phyloP scores from a whole-genome alignment of 2,888 invertebrate genomes.

The Anticlea derivata region DNA sequence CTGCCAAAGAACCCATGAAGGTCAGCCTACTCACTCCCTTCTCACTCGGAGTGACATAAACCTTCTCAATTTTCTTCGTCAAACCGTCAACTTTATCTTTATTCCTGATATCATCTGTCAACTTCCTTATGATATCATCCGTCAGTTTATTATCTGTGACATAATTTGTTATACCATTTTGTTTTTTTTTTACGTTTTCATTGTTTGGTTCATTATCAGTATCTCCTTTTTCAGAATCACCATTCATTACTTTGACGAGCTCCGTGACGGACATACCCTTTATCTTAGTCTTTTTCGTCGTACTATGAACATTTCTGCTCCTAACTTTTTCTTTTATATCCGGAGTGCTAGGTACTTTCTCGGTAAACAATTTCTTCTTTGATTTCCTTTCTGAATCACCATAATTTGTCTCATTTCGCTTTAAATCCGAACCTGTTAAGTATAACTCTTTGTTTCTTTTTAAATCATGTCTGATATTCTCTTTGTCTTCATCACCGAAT shows the following conservation, averaged over 20 bases:
- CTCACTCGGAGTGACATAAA: conserved; percentile 43
- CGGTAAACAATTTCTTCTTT: conserved; percentile 71
- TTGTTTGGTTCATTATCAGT: conserved; percentile 24
- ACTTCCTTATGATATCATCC: not conserved
- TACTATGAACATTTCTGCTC: conserved; percentile 53
- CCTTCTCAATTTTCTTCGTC: conserved; percentile 51
- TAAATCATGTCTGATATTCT: conserved; percentile 59
- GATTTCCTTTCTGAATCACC: conserved; percentile 57
- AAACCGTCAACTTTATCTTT: conserved; percentile 32
- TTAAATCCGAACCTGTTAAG: conserved; percentile 63
- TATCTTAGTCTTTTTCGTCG: conserved; percentile 56
- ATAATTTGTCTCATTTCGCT: conserved; percentile 47
- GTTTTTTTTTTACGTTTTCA: conserved; percentile 38
- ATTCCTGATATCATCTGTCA: conserved; percentile 5
- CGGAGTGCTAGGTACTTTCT: conserved; percentile 58
- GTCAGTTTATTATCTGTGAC: conserved; percentile 1
- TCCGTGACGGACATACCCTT: conserved; percentile 68
- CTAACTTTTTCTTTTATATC: conserved; percentile 53
- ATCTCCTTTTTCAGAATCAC: conserved; percentile 18
- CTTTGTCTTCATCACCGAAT: conserved; percentile 71
- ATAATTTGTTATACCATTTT: not conserved
- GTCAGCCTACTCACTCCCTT: conserved; percentile 60
- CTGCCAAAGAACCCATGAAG: conserved; percentile 83
- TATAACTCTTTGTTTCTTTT: conserved; percentile 61
- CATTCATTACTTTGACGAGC: conserved; percentile 60